Evolutionary conservation across 2,113 vertebrate genomes (phyloP).

Genomic region (Hystrix brachyura): DNA sequence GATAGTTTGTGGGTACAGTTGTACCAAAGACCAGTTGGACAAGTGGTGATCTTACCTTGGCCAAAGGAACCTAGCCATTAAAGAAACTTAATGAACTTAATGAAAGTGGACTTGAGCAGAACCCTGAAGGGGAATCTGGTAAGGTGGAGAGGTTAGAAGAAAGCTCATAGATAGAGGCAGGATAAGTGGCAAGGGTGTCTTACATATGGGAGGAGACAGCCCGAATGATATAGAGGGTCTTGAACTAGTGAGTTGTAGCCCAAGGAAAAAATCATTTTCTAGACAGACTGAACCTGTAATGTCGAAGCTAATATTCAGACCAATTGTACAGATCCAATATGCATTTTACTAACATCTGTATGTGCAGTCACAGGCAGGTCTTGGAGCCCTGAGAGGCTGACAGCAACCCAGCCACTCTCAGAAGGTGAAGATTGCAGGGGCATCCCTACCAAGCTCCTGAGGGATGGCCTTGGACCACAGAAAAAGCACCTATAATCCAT

Average conservation of each 20-base stretch:
- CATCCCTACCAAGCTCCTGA: not conserved
- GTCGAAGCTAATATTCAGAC: constrained; percentile 17
- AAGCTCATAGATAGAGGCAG: not conserved
- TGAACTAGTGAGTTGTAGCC: not conserved
- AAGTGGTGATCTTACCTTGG: not conserved
- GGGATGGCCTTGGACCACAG: not conserved
- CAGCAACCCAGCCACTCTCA: not conserved
- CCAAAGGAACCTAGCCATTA: not conserved
- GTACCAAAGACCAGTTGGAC: not conserved
- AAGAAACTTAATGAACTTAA: not conserved
- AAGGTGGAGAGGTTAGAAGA: not conserved
- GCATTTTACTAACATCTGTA: not conserved
- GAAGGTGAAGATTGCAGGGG: not conserved
- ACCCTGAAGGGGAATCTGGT: not conserved
- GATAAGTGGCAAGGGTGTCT: not conserved
- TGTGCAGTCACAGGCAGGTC: not conserved
- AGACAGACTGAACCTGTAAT: not conserved
- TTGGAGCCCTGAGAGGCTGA: not conserved
- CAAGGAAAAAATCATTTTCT: constrained; percentile 7
- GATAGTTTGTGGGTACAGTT: not conserved
- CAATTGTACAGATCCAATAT: not conserved
- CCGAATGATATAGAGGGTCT: not conserved
- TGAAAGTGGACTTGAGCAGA: not conserved
- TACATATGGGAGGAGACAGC: not conserved
- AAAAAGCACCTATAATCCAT: not conserved